Evolutionary conservation across 2,797 vertebrate genomes (phyloP), one percentile per base, ranked within the genome.

Genomic region (Oophaga sylvatica): DNA sequence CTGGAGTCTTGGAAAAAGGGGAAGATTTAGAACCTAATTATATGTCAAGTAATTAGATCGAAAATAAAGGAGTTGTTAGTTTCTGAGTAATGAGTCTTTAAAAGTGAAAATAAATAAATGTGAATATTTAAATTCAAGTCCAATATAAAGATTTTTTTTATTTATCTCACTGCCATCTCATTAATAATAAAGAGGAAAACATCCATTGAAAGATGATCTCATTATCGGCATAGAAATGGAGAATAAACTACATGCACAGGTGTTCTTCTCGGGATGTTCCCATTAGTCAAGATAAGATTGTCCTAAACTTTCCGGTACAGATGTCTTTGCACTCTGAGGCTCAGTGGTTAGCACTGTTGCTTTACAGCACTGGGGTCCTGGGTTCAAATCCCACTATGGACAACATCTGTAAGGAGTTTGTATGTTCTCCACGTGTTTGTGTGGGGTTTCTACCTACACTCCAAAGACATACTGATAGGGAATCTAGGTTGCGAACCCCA

Each of bases 141-240:
- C 71, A 73, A 73, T 73, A 73, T 73, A 48, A 73, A 48, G 71
- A 73, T 73, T 73, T 73, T 45, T 45, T 11, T 11, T 12, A 73
- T 5, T 20, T 22, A 71, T 71, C 41, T 45, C 70, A 41, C 71
- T 13, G 8, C 29, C 1, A 9, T 0, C 8, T 41, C 31, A 41
- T 73, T 73, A 73, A 22, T 45, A 17, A 17, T 73, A 45, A 8
- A 73, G 1, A 35, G 10, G 71, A 48, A 73, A 45, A 73, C 71
- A 22, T 73, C 71, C 45, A 8, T 1, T 73, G 19, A 73, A 45
- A 19, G 71, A 73, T 45, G 71, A 2, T 45, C 71, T 73, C 35
- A 45, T 73, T 73, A 73, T 45, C 19, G 3, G 71, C 41, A 71
- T 9, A 35, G 12, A 35, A 73, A 48, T 12, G 3, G 35, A 22